Percentiles rank a stretch among this genome's conserved stretches.
These are phyloP conservation scores for Pseudanteris insignis DNA, from an alignment of 2,888 invertebrate genomes.

Conservation along the genomic window DNA sequence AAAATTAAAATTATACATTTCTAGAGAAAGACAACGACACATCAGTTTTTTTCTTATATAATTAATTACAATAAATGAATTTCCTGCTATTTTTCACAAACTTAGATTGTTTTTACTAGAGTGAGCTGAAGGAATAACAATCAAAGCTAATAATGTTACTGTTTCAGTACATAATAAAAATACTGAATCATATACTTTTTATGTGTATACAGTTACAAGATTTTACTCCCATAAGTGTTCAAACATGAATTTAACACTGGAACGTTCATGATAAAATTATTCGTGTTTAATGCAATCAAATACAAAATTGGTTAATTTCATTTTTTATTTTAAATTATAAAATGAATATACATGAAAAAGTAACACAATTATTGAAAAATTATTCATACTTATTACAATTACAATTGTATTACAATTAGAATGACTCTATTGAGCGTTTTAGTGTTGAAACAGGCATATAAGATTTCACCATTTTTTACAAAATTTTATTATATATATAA, in stretches of 20 bases:
- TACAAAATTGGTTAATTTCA: too few relatives aligned
- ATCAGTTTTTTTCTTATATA: too few relatives aligned
- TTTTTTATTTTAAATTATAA: too few relatives aligned
- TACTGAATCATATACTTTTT: slow-evolving; percentile 34
- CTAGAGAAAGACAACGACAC: too few relatives aligned
- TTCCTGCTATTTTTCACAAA: slow-evolving; percentile 39
- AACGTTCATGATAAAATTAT: not conserved
- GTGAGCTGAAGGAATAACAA: slow-evolving; percentile 34
- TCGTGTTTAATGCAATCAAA: too few relatives aligned
- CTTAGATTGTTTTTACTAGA: slow-evolving; percentile 34
- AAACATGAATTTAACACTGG: slow-evolving; percentile 13
- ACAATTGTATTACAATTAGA: not conserved
- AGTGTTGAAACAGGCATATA: not conserved
- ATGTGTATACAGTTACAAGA: slow-evolving; percentile 29
- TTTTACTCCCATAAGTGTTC: slow-evolving; percentile 37
- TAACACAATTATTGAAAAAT: not conserved
- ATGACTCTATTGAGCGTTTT: too few relatives aligned
- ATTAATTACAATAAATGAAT: too few relatives aligned
- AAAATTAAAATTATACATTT: too few relatives aligned
- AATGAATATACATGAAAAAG: too few relatives aligned
- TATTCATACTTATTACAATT: not conserved
- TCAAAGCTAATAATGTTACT: slow-evolving; percentile 41
- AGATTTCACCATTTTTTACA: slow-evolving; percentile 32
- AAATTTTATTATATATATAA: slow-evolving; percentile 3
- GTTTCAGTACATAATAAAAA: slow-evolving; percentile 27